Conservation (phyloP, 1,140 invertebrate genomes). For the Muscidifurax raptorellus region DNA sequence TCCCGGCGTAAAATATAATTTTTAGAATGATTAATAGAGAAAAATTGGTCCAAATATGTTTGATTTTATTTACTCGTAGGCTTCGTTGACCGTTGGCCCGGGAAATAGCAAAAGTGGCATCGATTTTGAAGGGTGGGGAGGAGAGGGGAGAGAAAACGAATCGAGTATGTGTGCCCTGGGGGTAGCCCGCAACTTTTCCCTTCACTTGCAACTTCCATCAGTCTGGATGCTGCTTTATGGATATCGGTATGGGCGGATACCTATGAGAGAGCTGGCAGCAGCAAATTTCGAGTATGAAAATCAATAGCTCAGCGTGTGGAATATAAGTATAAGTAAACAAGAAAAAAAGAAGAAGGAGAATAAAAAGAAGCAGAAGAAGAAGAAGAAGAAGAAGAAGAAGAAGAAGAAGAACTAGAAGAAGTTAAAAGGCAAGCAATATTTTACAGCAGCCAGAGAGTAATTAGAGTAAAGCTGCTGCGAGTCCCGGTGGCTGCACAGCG, state of each 20-base stretch:
- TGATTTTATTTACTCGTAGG: neutral
- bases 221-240: neutral
- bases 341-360: neutral
- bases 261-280: no score
- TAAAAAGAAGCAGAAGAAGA: neutral
- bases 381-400: no score
- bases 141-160: no score
- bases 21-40: neutral
- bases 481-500: neutral
- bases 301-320: neutral
- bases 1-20: neutral
- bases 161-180: no score
- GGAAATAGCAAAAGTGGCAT: no score
- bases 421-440: neutral
- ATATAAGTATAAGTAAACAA: neutral
- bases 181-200: neutral
- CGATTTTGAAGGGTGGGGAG: no score
- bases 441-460: neutral
- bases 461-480: slow-evolving; percentile 2
- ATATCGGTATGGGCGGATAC: no score
- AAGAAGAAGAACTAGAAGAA: neutral
- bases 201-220: neutral
- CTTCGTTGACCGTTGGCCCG: neutral
- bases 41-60: neutral
- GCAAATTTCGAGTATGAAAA: neutral